Percentiles rank a stretch among this genome's conserved stretches.
These are phyloP conservation scores for Gavialis gangeticus DNA, from an alignment of 2,113 vertebrate genomes.

Conservation along the genomic window DNA sequence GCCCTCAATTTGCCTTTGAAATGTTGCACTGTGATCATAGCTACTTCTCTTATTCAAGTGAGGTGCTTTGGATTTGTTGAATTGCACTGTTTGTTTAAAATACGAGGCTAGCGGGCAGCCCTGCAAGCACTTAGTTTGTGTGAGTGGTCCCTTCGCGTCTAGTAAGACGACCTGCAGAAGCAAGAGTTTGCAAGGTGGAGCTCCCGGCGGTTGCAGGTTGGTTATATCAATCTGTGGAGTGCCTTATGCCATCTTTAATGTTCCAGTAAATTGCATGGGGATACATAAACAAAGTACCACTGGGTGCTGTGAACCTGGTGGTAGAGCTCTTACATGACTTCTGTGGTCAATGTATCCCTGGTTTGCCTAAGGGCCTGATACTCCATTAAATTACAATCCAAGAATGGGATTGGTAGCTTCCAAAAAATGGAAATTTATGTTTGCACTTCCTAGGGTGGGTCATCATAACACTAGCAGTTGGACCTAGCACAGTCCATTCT, in stretches of 20 bases:
- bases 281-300: not conserved
- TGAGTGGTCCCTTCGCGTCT: not conserved
- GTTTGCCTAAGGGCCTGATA: not conserved
- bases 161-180: not conserved
- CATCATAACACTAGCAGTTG: not conserved
- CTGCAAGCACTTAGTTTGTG: not conserved
- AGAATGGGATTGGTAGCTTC: not conserved
- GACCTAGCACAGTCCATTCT: not conserved
- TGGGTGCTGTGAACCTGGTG: not conserved
- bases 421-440: not conserved
- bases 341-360: not conserved
- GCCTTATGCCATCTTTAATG: not conserved
- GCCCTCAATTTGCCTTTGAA: not conserved
- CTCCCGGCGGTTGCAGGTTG: not conserved
- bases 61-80: not conserved
- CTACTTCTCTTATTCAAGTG: not conserved
- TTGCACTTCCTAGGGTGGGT: rapidly evolving
- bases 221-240: not conserved
- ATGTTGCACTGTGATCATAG: not conserved
- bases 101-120: not conserved
- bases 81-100: not conserved
- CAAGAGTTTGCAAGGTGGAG: not conserved
- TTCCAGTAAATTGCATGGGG: not conserved
- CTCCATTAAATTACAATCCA: not conserved
- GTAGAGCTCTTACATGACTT: rapidly evolving